Evolutionary conservation across 2,113 vertebrate genomes (phyloP).

Genomic region (Verasper variegatus): DNA sequence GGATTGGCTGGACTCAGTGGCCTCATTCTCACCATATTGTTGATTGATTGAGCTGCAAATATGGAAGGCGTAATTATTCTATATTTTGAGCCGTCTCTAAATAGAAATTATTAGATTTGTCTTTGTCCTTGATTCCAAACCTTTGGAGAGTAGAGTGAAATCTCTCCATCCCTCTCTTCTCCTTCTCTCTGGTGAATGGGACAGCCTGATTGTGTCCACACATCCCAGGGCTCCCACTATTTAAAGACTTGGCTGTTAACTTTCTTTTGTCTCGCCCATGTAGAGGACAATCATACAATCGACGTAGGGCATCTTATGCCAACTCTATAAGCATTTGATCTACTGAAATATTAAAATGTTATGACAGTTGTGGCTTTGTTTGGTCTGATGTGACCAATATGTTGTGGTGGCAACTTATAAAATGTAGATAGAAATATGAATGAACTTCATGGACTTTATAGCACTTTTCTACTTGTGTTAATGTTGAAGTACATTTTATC

Average conservation of each 20-base stretch:
- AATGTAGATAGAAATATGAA: no score
- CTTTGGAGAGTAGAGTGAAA: slow-evolving; percentile 76
- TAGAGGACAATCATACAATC: slow-evolving; percentile 56
- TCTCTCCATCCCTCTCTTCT: slow-evolving; percentile 58
- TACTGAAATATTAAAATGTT: not conserved
- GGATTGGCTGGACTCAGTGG: slow-evolving; percentile 72
- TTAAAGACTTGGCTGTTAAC: slow-evolving; percentile 77
- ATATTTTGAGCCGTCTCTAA: slow-evolving; percentile 81
- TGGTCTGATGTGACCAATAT: not conserved
- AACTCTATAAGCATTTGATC: not conserved
- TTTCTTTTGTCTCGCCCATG: slow-evolving; percentile 71
- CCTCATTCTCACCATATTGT: slow-evolving; percentile 78
- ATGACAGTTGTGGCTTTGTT: not conserved
- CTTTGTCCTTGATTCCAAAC: slow-evolving; percentile 81
- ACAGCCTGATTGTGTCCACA: slow-evolving; percentile 81
- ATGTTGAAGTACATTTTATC: not conserved
- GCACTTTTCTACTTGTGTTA: not conserved
- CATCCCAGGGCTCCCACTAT: slow-evolving; percentile 78
- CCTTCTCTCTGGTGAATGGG: slow-evolving; percentile 74
- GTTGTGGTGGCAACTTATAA: no score
- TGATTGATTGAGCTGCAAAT: slow-evolving; percentile 82
- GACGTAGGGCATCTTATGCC: slow-evolving; percentile 37
- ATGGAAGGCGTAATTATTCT: slow-evolving; percentile 80
- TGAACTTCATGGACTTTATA: no score
- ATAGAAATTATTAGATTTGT: slow-evolving; percentile 83